phyloP scores from a whole-genome alignment of 2,113 vertebrate species.

The Muscicapa adusta region DNA sequence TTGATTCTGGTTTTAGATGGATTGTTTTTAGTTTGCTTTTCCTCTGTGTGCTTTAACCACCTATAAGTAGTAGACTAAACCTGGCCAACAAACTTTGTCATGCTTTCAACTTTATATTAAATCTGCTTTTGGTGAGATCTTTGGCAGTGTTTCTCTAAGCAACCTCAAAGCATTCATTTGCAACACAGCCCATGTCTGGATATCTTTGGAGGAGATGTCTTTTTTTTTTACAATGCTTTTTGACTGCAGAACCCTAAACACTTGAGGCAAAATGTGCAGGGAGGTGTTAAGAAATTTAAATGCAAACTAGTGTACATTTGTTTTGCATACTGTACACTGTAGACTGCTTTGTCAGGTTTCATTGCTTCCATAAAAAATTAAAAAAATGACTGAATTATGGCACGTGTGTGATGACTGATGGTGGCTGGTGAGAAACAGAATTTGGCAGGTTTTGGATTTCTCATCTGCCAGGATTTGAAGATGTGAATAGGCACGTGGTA shows the following conservation, averaged over 20 bases:
- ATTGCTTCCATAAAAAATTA: not conserved
- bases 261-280: not conserved
- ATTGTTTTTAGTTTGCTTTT: not conserved
- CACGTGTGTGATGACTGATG: not conserved
- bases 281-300: not conserved
- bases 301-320: not conserved
- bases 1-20: not conserved
- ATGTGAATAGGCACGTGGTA: not conserved
- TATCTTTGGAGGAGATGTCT: not conserved
- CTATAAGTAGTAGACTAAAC: not conserved
- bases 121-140: not conserved
- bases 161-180: not conserved
- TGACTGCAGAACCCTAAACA: not conserved
- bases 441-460: not conserved
- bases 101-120: not conserved
- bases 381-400: not conserved
- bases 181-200: not conserved
- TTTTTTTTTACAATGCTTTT: not conserved
- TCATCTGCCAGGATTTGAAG: not conserved
- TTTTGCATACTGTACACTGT: not conserved
- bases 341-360: not conserved
- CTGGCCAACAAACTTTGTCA: not conserved
- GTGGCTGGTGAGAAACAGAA: not conserved
- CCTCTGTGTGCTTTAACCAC: not conserved
- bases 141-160: not conserved